Evolutionary conservation across 2,113 vertebrate species (phyloP).

Genomic region (Ciconia maguari): DNA sequence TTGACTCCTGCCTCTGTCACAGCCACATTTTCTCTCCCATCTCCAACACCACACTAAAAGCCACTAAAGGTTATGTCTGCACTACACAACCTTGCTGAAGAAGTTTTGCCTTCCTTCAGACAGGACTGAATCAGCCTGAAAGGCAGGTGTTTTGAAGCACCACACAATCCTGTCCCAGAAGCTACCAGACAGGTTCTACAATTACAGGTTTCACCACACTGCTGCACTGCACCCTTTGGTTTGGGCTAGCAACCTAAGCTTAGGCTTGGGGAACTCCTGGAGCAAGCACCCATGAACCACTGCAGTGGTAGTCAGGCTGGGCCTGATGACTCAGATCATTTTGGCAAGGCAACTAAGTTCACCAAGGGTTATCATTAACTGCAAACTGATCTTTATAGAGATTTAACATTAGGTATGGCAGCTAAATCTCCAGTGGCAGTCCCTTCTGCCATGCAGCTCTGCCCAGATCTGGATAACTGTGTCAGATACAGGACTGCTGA

Average conservation of each 20-base stretch:
- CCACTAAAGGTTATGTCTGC: background rate
- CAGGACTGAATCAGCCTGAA: background rate
- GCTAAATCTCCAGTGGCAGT: background rate
- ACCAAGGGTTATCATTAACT: background rate
- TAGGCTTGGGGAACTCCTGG: background rate
- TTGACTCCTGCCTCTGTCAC: background rate
- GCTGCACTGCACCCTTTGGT: background rate
- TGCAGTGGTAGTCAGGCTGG: accelerated
- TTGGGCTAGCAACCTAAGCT: background rate
- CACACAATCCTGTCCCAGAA: background rate
- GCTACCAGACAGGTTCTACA: background rate
- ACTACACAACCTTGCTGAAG: background rate
- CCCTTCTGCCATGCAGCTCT: background rate
- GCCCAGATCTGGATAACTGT: background rate
- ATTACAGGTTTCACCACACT: background rate
- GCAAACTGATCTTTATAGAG: background rate
- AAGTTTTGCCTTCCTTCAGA: background rate
- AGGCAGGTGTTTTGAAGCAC: background rate
- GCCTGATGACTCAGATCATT: background rate
- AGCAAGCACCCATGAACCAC: background rate
- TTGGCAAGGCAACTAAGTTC: background rate
- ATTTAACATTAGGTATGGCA: background rate
- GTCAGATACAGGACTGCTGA: background rate
- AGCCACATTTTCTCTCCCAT: background rate
- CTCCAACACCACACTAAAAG: background rate